These are phyloP conservation scores for Trichonephila inaurata DNA, from an alignment of 1,140 invertebrate species.

Conservation along the genomic window DNA sequence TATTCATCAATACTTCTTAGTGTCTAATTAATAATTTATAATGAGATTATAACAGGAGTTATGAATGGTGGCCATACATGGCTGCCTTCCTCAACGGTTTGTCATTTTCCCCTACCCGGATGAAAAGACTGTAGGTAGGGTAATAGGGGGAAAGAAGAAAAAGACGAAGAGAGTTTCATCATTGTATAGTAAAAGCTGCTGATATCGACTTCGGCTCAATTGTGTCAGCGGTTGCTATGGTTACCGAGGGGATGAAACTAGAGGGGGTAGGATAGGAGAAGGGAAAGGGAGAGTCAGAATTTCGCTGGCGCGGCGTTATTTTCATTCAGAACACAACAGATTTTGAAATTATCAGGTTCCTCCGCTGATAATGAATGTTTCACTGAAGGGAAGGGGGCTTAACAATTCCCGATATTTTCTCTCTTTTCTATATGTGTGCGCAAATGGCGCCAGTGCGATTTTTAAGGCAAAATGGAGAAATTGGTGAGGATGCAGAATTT, in stretches of 20 bases:
- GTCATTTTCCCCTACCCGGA: neutral
- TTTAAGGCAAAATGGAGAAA: neutral
- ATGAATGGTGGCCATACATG: conserved; percentile 56
- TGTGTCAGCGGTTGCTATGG: conserved; percentile 69
- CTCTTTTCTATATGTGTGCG: neutral
- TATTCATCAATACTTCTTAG: conserved; percentile 45
- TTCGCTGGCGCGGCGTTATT: conserved; percentile 57
- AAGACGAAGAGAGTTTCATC: conserved; percentile 34
- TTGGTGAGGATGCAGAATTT: neutral
- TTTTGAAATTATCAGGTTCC: conserved; percentile 74
- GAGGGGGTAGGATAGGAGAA: neutral
- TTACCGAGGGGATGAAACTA: neutral
- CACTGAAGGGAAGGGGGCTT: neutral
- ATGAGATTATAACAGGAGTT: conserved; percentile 2
- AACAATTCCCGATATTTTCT: conserved; percentile 39
- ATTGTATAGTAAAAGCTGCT: conserved; percentile 71
- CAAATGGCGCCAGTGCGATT: no score
- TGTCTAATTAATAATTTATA: conserved; percentile 50
- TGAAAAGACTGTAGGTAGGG: conserved; percentile 25
- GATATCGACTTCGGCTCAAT: conserved; percentile 75
- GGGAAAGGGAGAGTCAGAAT: neutral
- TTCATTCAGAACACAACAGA: conserved; percentile 62
- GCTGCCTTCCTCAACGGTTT: neutral
- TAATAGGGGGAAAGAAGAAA: conserved; percentile 13
- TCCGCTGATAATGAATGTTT: conserved; percentile 69